Percentiles rank a stretch among this genome's conserved stretches.
Conservation (phyloP, 2,797 vertebrate genomes). For the Orestias chungarensis region DNA sequence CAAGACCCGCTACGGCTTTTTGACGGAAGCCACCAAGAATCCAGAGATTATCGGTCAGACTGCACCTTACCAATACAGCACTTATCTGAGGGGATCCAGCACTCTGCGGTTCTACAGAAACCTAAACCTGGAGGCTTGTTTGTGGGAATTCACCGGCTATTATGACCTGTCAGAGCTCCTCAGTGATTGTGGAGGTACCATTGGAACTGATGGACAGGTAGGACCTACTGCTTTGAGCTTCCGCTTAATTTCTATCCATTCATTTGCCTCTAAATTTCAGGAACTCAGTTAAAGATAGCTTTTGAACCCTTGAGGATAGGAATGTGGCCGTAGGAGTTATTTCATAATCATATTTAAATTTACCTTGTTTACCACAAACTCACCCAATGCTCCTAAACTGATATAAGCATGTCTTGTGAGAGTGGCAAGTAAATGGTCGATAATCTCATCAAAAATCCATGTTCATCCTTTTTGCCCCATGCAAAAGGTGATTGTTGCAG, state of each 20-base stretch:
- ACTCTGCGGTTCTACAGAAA: constrained; percentile 92
- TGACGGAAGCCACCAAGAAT: constrained; percentile 86
- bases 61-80: constrained; percentile 90
- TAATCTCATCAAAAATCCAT: constrained; percentile 44
- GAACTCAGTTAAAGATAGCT: constrained; percentile 28
- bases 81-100: constrained; percentile 80
- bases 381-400: background rate
- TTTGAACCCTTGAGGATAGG: constrained; percentile 19
- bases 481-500: constrained; percentile 31
- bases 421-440: constrained; percentile 41
- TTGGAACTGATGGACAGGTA: constrained; percentile 96
- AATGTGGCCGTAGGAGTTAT: constrained; percentile 34
- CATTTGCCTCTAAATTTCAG: constrained; percentile 28
- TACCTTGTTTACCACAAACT: background rate
- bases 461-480: constrained; percentile 19
- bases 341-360: background rate
- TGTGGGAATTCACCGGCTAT: constrained; percentile 94
- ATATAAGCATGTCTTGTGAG: constrained; percentile 39
- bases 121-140: constrained; percentile 92
- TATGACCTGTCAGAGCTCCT: constrained; percentile 97
- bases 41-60: constrained; percentile 86
- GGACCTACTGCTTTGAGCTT: constrained; percentile 74
- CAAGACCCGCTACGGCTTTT: constrained; percentile 90
- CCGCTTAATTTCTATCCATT: constrained; percentile 83
- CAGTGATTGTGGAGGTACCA: constrained; percentile 89